Evolutionary conservation across 2,888 invertebrate species (phyloP), one percentile per base, ranked within the genome.

Genomic region (Andrena trimmerana): DNA sequence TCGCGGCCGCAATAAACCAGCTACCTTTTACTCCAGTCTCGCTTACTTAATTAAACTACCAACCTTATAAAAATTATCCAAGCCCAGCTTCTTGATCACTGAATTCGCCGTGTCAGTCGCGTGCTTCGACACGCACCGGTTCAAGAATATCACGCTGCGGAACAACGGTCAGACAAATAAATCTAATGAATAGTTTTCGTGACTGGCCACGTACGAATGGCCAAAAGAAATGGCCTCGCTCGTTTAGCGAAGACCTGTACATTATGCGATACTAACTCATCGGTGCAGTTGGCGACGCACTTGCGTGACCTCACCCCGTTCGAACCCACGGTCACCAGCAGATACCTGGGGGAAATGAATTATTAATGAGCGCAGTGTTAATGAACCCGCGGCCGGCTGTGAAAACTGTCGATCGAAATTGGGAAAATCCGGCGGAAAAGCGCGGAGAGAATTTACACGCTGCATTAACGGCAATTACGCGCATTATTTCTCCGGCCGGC

Each of bases 121-220:
- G 78, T 94, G 93, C 54, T 94, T 94, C 10, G 95, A 94, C 62
- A 96, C 91, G 89, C 96, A 96, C 71, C 96, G 94, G 84, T 95
- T 95, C 29, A 96, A 90, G 86, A 96, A 94, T 84, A 91, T 85
- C 62, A 93, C 90, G 81, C 96, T 96, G 90, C 69, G 7, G 29
- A 5, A 29, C 67, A 1, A 50, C 20, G n/a, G 50, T 13, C 1
- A 31, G 27, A 60, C 48, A 27, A 54, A 0, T 29, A n/a, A 20
- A 24, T 13, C 16, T 16, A 52, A 33, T n/a, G 6, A 63, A 65
- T 13, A 16, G n/a, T 52, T 10, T 4, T 8, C 10, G 24, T 10
- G 4, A 27, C 57, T 27, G 24, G 24, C 2, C 20, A 20, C 20
- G 4, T 27, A 27, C 24, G 24, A 13, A 57, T 24, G 20, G 1